These are phyloP conservation scores for Corythornis vintsioides DNA, from an alignment of 2,113 vertebrate species.

Conservation along the genomic window DNA sequence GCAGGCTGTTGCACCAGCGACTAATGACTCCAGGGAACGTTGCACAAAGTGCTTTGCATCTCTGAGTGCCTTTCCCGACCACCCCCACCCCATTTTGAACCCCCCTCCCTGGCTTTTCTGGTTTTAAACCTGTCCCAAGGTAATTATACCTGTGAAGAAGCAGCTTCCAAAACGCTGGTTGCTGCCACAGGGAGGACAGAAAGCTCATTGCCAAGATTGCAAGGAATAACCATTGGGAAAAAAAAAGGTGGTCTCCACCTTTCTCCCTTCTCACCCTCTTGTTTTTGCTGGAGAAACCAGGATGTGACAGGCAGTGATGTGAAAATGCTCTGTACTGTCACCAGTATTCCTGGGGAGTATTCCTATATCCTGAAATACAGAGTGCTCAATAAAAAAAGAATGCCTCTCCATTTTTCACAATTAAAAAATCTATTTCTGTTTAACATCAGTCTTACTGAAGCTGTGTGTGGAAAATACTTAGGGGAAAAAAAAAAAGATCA, in stretches of 20 bases:
- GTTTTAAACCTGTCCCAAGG: not conserved
- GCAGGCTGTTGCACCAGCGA: not conserved
- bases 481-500: not conserved
- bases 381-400: not conserved
- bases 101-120: not conserved
- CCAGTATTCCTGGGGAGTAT: not conserved
- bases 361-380: not conserved
- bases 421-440: not conserved
- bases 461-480: not conserved
- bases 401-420: not conserved
- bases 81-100: too few species aligned
- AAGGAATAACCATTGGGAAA: not conserved
- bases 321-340: not conserved
- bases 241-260: not conserved
- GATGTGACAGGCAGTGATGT: not conserved
- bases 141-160: not conserved
- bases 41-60: not conserved
- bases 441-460: not conserved
- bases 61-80: not conserved
- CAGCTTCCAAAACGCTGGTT: not conserved
- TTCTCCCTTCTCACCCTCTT: not conserved
- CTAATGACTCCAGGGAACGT: not conserved
- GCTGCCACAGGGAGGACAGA: not conserved
- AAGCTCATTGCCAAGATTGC: not conserved
- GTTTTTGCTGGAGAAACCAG: not conserved